Conservation (phyloP, 2,797 vertebrate genomes). For the Gambelia wislizenii region DNA sequence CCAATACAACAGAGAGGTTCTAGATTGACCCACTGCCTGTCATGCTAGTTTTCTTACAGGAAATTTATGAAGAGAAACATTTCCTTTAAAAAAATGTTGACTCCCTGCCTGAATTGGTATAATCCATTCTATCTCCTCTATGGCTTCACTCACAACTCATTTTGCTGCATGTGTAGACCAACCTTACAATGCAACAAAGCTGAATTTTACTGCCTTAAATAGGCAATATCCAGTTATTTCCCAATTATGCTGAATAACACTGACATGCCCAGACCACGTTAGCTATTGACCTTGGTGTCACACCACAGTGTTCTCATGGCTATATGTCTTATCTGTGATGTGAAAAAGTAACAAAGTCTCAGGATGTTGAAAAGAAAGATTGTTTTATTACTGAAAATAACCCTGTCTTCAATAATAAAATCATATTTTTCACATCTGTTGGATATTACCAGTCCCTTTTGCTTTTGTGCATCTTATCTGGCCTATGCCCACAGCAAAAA, state of each 20-base stretch:
- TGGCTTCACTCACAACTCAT: background rate
- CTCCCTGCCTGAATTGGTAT: background rate
- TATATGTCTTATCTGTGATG: no score
- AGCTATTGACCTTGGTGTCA: background rate
- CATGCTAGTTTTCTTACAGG: background rate
- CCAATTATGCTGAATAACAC: background rate
- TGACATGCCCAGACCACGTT: background rate
- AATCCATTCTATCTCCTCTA: background rate
- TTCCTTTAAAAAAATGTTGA: background rate
- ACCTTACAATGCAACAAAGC: background rate
- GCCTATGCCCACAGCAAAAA: background rate
- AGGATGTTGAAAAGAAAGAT: no score
- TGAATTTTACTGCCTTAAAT: background rate
- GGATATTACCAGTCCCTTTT: no score
- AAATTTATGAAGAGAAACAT: background rate
- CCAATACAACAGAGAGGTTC: background rate
- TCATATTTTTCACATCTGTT: no score
- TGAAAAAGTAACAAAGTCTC: no score
- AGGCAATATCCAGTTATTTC: background rate
- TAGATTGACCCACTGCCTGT: background rate
- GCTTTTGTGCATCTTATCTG: no score
- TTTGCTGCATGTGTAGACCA: background rate
- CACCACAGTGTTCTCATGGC: no score
- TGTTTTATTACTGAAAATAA: no score
- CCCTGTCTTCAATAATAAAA: no score